A percentile compares a stretch with the other conserved stretches of the same genome.
phyloP scores from a whole-genome alignment of 2,888 invertebrate genomes.

The Amphipyra tragopoginis region DNA sequence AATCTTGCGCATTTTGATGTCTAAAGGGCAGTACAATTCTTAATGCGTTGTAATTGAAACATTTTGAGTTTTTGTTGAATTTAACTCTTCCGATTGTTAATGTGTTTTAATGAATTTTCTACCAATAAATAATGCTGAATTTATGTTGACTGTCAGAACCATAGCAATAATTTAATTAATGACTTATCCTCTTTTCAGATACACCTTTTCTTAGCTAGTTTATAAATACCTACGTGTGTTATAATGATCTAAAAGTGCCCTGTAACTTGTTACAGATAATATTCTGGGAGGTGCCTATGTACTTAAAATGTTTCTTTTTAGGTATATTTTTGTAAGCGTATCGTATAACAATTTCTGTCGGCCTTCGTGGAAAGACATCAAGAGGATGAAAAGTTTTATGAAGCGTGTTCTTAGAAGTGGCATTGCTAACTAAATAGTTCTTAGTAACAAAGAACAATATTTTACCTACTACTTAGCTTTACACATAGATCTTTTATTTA shows the following conservation, averaged over 20 bases:
- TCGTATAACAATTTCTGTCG: conserved; percentile 34
- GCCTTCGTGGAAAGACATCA: conserved; percentile 42
- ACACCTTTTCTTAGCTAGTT: conserved; percentile 38
- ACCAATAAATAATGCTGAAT: conserved; percentile 27
- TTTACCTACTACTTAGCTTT: conserved; percentile 26
- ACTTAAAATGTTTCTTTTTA: conserved; percentile 51
- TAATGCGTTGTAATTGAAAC: conserved; percentile 44
- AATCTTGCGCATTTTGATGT: conserved; percentile 55
- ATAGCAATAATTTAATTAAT: conserved; percentile 36
- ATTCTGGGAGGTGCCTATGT: conserved; percentile 52
- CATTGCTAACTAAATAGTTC: conserved; percentile 39
- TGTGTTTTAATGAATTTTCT: conserved; percentile 33
- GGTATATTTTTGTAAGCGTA: conserved; percentile 48
- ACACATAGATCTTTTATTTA: conserved; percentile 24
- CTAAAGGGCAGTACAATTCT: conserved; percentile 50
- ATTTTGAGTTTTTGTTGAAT: conserved; percentile 44
- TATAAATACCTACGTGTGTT: conserved; percentile 28
- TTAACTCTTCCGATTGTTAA: conserved; percentile 22
- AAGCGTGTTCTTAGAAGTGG: conserved; percentile 40
- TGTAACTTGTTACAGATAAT: conserved; percentile 57
- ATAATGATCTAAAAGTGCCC: conserved; percentile 39
- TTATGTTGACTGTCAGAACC: conserved; percentile 24
- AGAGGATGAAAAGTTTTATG: conserved; percentile 46
- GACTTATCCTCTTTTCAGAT: conserved; percentile 53
- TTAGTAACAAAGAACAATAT: conserved; percentile 36